phyloP scores from a whole-genome alignment of 2,113 vertebrate genomes.

The Pluvialis apricaria region DNA sequence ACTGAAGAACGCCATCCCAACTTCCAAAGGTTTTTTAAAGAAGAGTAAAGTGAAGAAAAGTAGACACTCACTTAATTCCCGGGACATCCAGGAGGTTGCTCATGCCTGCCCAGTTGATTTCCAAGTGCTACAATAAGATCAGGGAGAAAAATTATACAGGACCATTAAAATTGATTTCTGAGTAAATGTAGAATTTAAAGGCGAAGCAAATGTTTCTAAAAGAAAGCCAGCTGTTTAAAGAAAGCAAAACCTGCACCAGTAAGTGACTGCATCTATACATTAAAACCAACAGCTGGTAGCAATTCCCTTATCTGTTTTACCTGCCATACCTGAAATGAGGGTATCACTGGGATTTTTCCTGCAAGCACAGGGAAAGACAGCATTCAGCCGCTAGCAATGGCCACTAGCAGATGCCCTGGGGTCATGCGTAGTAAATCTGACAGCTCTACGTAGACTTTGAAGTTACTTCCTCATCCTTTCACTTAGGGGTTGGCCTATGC shows the following conservation, averaged over 20 bases:
- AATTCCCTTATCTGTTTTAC: not conserved
- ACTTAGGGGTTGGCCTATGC: not conserved
- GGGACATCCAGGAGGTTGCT: constrained; percentile 91
- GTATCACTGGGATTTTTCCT: not conserved
- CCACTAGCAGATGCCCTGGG: not conserved
- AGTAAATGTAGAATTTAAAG: not conserved
- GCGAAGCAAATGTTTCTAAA: not conserved
- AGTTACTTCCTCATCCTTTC: not conserved
- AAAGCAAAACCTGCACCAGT: not conserved
- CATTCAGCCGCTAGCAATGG: not conserved
- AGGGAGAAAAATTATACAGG: not conserved
- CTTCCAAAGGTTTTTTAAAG: not conserved
- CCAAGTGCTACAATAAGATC: constrained; percentile 69
- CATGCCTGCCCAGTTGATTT: constrained; percentile 94
- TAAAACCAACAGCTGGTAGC: not conserved
- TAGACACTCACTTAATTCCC: constrained; percentile 82
- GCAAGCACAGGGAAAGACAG: not conserved
- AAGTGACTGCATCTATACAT: not conserved
- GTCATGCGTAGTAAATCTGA: not conserved
- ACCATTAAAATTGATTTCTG: not conserved
- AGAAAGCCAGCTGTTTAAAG: not conserved
- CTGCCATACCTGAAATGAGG: not conserved
- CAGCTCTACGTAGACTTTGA: not conserved
- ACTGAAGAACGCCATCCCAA: not conserved
- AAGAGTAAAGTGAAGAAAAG: not conserved